Evolutionary conservation across 1,140 invertebrate genomes (phyloP).

Genomic region (Drusus annulatus): DNA sequence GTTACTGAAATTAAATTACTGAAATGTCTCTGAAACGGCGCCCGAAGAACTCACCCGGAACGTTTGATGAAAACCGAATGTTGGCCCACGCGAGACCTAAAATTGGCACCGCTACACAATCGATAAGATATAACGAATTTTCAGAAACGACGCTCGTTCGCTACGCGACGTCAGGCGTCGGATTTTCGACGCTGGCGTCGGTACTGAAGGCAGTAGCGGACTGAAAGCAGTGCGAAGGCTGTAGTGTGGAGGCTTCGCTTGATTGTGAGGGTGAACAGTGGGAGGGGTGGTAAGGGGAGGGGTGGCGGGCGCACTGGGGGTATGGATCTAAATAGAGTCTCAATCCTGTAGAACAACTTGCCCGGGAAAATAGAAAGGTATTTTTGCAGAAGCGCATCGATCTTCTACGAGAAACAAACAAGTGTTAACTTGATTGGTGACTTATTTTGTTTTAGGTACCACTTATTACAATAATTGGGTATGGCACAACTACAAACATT

Average conservation of each 20-base stretch:
- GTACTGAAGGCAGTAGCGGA: conserved; percentile 14
- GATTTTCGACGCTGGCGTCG: conserved; percentile 17
- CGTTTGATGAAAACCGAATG: too few species aligned
- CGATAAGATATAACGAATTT: conserved; percentile 16
- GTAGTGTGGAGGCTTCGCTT: conserved; percentile 5
- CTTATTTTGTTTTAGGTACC: too few species aligned
- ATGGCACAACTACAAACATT: too few species aligned
- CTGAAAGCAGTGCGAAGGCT: conserved; percentile 24
- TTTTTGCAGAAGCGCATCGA: not conserved
- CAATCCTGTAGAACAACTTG: conserved; percentile 30
- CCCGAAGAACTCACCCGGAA: too few species aligned
- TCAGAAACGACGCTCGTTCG: conserved; percentile 14
- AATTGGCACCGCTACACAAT: conserved; percentile 3
- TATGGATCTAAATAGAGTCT: conserved; percentile 33
- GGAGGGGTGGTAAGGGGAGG: not conserved
- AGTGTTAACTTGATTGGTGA: too few species aligned
- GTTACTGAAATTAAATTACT: too few species aligned
- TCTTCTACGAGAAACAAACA: not conserved
- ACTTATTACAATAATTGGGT: too few species aligned
- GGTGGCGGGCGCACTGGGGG: not conserved
- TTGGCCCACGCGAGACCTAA: too few species aligned
- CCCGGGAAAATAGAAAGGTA: conserved; percentile 4
- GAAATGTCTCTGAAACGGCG: too few species aligned
- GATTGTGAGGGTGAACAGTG: not conserved
- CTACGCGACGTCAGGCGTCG: conserved; percentile 9